Conservation (phyloP, 2,888 invertebrate species). For the Brachypalpus laphriformis region DNA sequence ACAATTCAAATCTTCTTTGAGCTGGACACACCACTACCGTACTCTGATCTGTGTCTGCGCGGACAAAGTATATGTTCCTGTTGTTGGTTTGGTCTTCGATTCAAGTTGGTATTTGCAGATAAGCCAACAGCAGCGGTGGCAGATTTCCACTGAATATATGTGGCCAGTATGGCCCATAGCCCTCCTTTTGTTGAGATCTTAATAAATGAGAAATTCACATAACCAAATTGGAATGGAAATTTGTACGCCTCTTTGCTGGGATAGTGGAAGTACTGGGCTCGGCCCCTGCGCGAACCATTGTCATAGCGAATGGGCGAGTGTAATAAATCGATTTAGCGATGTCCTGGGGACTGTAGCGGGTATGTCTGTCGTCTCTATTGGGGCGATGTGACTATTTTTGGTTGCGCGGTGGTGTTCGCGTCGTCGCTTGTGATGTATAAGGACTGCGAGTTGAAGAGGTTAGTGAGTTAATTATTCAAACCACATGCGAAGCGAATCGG, state of each 20-base stretch:
- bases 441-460: constrained; percentile 64
- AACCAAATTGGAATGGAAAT: constrained; percentile 74
- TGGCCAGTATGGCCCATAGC: constrained; percentile 70
- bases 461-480: constrained; percentile 73
- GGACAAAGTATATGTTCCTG: neutral
- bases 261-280: constrained; percentile 18
- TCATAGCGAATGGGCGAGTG: constrained; percentile 67
- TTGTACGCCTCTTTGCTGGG: constrained; percentile 59
- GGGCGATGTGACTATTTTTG: constrained; percentile 61
- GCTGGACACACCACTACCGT: constrained; percentile 49
- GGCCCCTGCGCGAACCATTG: constrained; percentile 37
- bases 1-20: constrained; percentile 49
- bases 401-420: constrained; percentile 55
- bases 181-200: constrained; percentile 72
- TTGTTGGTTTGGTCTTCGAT: constrained; percentile 24
- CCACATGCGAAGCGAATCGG: constrained; percentile 45
- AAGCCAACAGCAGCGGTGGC: constrained; percentile 69
- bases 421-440: constrained; percentile 53
- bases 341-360: constrained; percentile 48
- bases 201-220: constrained; percentile 74
- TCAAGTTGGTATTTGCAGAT: constrained; percentile 56
- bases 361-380: constrained; percentile 23
- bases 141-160: constrained; percentile 65
- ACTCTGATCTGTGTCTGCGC: constrained; percentile 18
- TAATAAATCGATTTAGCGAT: constrained; percentile 72